Percentiles rank a stretch among this genome's conserved stretches.
These are phyloP conservation scores for Acipenser oxyrinchus DNA, from an alignment of 2,797 vertebrate genomes.

Conservation along the genomic window DNA sequence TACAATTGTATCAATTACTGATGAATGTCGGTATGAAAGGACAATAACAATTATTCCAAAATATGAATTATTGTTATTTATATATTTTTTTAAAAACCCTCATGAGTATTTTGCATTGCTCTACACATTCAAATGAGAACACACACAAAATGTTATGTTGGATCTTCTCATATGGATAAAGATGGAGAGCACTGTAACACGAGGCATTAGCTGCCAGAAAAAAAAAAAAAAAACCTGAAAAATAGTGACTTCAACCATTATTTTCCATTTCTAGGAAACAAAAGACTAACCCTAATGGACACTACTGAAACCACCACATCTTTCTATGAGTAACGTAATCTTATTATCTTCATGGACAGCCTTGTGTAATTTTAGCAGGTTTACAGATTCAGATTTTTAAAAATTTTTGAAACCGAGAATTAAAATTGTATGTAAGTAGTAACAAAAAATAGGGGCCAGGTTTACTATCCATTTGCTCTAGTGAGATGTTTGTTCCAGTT, in stretches of 20 bases:
- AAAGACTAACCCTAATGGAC: constrained; percentile 3
- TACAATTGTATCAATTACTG: constrained; percentile 14
- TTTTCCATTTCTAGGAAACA: constrained; percentile 2
- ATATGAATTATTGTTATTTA: constrained; percentile 17
- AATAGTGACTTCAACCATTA: not conserved
- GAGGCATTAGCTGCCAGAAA: not conserved
- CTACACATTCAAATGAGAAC: constrained; percentile 14
- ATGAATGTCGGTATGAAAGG: constrained; percentile 28
- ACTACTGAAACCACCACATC: not conserved
- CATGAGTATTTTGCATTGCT: constrained; percentile 16
- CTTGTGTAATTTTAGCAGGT: not conserved
- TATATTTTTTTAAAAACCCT: constrained; percentile 9
- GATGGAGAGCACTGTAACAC: not conserved
- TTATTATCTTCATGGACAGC: constrained; percentile 1
- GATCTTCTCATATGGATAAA: not conserved
- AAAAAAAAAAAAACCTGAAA: not conserved
- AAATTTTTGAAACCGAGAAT: not conserved
- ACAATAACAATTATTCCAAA: not conserved
- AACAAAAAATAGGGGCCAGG: constrained; percentile 13
- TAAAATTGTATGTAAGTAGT: constrained; percentile 1
- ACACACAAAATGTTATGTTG: not conserved
- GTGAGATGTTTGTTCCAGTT: constrained; percentile 11
- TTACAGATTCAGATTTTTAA: not conserved
- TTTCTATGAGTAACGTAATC: not conserved
- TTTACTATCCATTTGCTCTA: constrained; percentile 20